phyloP scores from a whole-genome alignment of 2,797 vertebrate genomes.

The Ceryle rudis region DNA sequence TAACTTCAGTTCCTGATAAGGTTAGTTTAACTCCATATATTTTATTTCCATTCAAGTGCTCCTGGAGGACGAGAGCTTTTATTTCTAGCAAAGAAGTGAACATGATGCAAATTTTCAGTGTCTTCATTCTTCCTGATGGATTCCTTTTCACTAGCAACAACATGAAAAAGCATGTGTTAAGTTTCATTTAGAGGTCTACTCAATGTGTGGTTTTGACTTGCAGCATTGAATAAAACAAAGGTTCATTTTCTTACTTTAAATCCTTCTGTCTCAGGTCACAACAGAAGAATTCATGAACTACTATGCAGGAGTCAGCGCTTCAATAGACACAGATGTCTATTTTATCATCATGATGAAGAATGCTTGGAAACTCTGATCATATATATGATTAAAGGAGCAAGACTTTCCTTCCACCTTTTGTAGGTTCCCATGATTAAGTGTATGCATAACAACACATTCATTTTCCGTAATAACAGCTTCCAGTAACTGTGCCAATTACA shows the following conservation, averaged over 20 bases:
- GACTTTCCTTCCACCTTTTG: neutral
- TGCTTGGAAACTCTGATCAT: slow-evolving; percentile 83
- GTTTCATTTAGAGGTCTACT: neutral
- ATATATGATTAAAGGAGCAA: neutral
- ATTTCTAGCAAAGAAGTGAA: neutral
- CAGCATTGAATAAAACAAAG: neutral
- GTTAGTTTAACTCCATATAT: neutral
- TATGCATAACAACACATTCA: neutral
- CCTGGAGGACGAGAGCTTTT: neutral
- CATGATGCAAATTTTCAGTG: neutral
- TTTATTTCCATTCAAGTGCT: neutral
- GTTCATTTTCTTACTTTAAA: slow-evolving; percentile 61
- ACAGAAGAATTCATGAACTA: slow-evolving; percentile 89
- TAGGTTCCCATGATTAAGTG: neutral
- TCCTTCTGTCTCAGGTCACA: slow-evolving; percentile 81
- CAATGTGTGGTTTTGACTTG: neutral
- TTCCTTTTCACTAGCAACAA: neutral
- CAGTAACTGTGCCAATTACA: neutral
- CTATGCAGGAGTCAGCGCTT: slow-evolving; percentile 88
- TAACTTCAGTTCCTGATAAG: neutral
- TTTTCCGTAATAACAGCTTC: neutral
- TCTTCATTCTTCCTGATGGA: neutral
- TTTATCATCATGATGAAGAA: slow-evolving; percentile 87
- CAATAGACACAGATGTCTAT: slow-evolving; percentile 85
- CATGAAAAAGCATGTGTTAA: neutral